These are phyloP conservation scores for Emydura subglobosa DNA, from an alignment of 2,113 vertebrate species.

Conservation along the genomic window DNA sequence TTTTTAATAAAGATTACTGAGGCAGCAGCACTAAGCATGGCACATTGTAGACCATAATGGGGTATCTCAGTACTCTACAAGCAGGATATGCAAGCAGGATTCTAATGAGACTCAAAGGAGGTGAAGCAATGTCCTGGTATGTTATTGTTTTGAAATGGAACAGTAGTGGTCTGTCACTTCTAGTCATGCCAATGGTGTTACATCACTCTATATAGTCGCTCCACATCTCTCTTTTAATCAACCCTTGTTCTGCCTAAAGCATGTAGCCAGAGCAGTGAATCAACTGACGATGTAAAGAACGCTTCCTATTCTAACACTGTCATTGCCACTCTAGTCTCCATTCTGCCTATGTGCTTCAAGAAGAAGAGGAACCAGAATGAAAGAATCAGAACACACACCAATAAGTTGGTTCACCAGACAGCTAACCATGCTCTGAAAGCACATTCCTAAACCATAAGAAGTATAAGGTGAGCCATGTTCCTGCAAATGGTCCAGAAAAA, in stretches of 20 bases:
- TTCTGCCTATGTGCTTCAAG: not conserved
- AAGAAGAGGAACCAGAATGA: not conserved
- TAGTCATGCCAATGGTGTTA: not conserved
- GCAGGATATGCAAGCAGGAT: not conserved
- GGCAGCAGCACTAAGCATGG: not conserved
- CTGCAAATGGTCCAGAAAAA: not conserved
- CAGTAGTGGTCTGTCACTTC: not conserved
- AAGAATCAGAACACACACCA: not conserved
- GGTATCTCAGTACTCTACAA: not conserved
- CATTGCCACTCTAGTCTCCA: not conserved
- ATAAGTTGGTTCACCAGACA: not conserved
- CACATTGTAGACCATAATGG: not conserved
- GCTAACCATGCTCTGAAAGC: not conserved
- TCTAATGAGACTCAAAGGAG: not conserved
- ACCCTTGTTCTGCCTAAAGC: not conserved
- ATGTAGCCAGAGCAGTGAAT: not conserved
- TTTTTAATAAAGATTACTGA: not conserved
- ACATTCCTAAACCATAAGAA: not conserved
- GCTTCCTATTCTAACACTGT: not conserved
- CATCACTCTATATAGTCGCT: not conserved
- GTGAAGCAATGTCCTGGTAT: not conserved
- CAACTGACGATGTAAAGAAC: rapidly evolving
- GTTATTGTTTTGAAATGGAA: not conserved
- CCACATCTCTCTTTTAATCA: not conserved
- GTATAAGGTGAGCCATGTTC: not conserved